These are phyloP conservation scores for Neosilurus hyrtlii DNA, from an alignment of 2,797 vertebrate species.

Conservation along the genomic window DNA sequence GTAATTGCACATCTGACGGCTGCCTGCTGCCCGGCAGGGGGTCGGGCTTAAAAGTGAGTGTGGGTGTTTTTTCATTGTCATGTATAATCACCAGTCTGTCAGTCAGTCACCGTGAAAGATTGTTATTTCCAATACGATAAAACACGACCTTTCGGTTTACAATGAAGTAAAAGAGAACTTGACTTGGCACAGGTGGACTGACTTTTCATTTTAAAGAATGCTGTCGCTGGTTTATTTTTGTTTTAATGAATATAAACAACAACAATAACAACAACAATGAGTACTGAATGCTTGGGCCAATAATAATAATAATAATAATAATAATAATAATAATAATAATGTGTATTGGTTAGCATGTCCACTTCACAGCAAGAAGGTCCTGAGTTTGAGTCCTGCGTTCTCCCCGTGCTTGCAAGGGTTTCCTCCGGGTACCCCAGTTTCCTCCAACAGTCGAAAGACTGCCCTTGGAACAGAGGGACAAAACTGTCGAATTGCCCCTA, in stretches of 20 bases:
- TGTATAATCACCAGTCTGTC: slow-evolving; percentile 39
- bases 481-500: too few species aligned
- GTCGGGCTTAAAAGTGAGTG: slow-evolving; percentile 32
- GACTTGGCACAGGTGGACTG: neutral
- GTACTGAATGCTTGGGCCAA: neutral
- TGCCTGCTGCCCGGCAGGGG: slow-evolving; percentile 37
- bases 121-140: neutral
- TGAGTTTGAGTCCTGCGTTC: too few species aligned
- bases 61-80: slow-evolving; percentile 44
- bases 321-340: neutral
- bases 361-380: too few species aligned
- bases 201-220: neutral
- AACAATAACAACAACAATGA: neutral
- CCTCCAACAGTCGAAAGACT: too few species aligned
- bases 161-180: neutral
- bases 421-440: too few species aligned
- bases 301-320: neutral
- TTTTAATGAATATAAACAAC: neutral
- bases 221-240: neutral
- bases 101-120: slow-evolving; percentile 23
- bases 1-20: slow-evolving; percentile 49
- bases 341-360: too few species aligned
- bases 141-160: slow-evolving; percentile 1
- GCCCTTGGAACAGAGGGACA: too few species aligned
- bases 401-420: too few species aligned